Evolutionary conservation across 1,140 invertebrate genomes (phyloP), one percentile per base, ranked within the genome.

Genomic region (Drosophila ohnishii): DNA sequence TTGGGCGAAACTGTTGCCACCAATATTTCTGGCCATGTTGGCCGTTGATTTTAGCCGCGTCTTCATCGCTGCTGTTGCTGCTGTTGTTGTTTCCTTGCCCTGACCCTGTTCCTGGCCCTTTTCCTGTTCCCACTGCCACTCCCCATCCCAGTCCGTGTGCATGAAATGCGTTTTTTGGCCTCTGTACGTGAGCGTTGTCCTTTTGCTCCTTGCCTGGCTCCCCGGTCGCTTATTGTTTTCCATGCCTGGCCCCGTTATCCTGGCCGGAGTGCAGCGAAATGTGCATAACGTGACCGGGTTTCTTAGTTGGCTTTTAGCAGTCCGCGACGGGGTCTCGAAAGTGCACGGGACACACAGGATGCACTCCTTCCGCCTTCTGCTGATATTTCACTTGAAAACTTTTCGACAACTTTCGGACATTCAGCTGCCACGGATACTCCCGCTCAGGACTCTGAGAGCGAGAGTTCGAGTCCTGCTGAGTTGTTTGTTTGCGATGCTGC

Each of bases 211-310:
- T 63, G 40, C 34, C 14, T 14, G 16, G 32, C 32, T 55, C 61
- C 67, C 35, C 57, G 40, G 56, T 37, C 57, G 56, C 53, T 71
- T 67, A 53, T 62, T 62, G 35, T 47, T 58, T 62, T 42, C 56
- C 32, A 22, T 30, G 44, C 42, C 42, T n/a, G 28, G 16, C 44
- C 53, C 65, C 39, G 62, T 60, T 65, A 50, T 76, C 69, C 67
- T 70, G 77, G 51, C 69, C 61, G 58, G 61, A 83, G 71, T 88
- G 83, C 83, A 87, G 39, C 79, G 83, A 80, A 87, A 87, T 87
- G 84, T 87, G 84, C 80, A 88, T 88, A 88, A 87, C 84, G 84
- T 87, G 84, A 87, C 84, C 74, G 77, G 83, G 84, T 83, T 87
- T 80, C 83, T 88, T 83, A 88, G 79, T 87, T 88, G 79, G 76